Percentiles rank a stretch among this genome's conserved stretches.
phyloP scores from a whole-genome alignment of 2,797 vertebrate species.

The Acrocephalus scirpaceus region DNA sequence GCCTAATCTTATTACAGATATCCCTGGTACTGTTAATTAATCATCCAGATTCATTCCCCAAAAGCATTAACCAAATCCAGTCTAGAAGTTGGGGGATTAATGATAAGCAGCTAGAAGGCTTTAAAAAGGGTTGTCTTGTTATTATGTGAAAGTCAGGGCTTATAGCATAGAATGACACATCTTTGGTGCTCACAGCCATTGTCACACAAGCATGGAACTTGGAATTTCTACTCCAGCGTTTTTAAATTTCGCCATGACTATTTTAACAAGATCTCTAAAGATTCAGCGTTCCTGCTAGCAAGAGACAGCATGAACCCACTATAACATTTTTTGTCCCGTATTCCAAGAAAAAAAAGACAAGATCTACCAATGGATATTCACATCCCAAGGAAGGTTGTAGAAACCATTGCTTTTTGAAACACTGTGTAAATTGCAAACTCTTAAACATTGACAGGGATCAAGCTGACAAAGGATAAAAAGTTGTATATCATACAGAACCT shows the following conservation, averaged over 20 bases:
- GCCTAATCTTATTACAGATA: conserved; percentile 42
- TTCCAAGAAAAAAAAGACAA: neutral
- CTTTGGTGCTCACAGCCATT: neutral
- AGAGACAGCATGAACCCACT: neutral
- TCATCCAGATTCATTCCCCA: conserved; percentile 32
- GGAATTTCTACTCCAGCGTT: neutral
- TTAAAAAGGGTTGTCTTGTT: conserved; percentile 2
- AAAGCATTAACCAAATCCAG: conserved; percentile 55
- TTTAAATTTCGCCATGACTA: neutral
- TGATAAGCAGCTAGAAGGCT: conserved; percentile 10
- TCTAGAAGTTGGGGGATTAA: conserved; percentile 42
- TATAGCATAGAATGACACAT: neutral
- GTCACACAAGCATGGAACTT: neutral
- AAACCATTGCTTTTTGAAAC: neutral
- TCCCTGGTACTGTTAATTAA: conserved; percentile 49
- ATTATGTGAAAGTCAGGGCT: neutral
- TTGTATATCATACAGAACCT: neutral
- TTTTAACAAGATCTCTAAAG: neutral
- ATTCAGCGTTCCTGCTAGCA: neutral
- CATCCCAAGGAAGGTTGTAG: neutral
- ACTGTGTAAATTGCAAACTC: neutral
- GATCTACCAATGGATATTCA: neutral
- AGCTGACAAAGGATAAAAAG: neutral
- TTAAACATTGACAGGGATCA: neutral
- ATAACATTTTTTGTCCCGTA: neutral